These are phyloP conservation scores for Chionodraco myersi DNA, from an alignment of 2,113 vertebrate species.

Conservation along the genomic window DNA sequence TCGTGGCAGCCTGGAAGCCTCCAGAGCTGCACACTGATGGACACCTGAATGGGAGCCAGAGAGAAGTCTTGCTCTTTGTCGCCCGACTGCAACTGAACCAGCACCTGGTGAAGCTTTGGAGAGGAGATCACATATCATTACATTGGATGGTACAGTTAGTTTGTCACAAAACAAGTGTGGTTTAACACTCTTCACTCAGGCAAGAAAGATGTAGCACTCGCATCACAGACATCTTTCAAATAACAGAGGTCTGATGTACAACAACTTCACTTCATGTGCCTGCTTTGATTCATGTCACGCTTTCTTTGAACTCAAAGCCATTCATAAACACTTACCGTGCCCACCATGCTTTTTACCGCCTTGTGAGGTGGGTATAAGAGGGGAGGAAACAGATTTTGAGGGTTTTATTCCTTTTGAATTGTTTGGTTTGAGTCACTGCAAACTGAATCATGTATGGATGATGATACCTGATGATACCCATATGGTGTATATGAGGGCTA, in stretches of 20 bases:
- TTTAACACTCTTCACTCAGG: neutral
- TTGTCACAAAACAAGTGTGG: neutral
- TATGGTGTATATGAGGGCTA: neutral
- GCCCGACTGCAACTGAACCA: slow-evolving; percentile 91
- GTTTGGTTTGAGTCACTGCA: slow-evolving; percentile 24
- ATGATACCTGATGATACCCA: neutral
- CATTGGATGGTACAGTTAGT: neutral
- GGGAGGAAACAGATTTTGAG: slow-evolving; percentile 65
- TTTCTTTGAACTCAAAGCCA: slow-evolving; percentile 12
- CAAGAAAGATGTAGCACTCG: neutral
- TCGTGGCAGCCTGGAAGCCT: slow-evolving; percentile 96
- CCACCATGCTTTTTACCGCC: slow-evolving; percentile 96
- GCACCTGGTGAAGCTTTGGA: slow-evolving; percentile 92
- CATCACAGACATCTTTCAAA: neutral
- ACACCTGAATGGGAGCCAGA: slow-evolving; percentile 90
- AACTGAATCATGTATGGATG: slow-evolving; percentile 28
- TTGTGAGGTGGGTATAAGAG: slow-evolving; percentile 84
- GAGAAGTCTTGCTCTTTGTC: slow-evolving; percentile 95
- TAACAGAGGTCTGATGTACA: neutral
- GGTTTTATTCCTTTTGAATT: slow-evolving; percentile 4
- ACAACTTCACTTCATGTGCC: neutral
- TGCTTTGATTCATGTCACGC: neutral
- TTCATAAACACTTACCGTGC: slow-evolving; percentile 90
- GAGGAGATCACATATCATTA: neutral
- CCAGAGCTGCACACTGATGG: slow-evolving; percentile 96